Base-by-base conservation (phyloP, 2,797 vertebrate genomes). In the Pygocentrus nattereri region DNA sequence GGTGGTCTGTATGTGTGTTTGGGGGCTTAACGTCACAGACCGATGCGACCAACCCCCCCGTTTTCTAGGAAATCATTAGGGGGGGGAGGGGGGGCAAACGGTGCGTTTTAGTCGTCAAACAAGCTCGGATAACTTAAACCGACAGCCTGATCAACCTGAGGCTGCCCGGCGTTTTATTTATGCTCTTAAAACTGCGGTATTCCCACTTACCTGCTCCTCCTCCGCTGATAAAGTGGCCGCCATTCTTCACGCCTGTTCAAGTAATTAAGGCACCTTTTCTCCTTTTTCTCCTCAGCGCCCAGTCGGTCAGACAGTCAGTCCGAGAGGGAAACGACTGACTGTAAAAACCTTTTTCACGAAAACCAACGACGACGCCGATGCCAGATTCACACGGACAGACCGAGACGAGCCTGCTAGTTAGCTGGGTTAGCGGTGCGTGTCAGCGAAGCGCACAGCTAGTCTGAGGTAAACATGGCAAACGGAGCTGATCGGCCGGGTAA, bases 201-300 rank as follows among this genome's bases (percentile, higher is more conserved):
- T 70, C 50, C 18, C 30, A 74, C 79, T 88, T 96, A 98, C 97
- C 97, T 97, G 97, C 88, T 97, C 97, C 90, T 98, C 97, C 88
- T 98, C 97, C 81, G 94, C 94, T 84, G 95, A 96, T 87, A 98
- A 91, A 90, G 94, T 93, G 86, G 96, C 95, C 92, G 97, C 97
- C 97, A 97, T 97, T 90, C 81, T 84, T 69, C 78, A 38, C 65
- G 56, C 58, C 67, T 86, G 85, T 65, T 79, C 85, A 84, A 13
- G 78, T 27, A 79, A 81, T 85, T 69, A 52, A 83, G 41, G 83
- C 85, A 75, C 88, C 82, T 88, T 85, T 34, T 84, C 85, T 87
- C 91, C 88, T 82, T 86, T 82, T 76, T 74, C 71, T 87, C 74
- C 56, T 85, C 82, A 19, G 18, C 21, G 62, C 3, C 65, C 30